Conservation (phyloP, 1,140 invertebrate species). For the Fopius arisanus region DNA sequence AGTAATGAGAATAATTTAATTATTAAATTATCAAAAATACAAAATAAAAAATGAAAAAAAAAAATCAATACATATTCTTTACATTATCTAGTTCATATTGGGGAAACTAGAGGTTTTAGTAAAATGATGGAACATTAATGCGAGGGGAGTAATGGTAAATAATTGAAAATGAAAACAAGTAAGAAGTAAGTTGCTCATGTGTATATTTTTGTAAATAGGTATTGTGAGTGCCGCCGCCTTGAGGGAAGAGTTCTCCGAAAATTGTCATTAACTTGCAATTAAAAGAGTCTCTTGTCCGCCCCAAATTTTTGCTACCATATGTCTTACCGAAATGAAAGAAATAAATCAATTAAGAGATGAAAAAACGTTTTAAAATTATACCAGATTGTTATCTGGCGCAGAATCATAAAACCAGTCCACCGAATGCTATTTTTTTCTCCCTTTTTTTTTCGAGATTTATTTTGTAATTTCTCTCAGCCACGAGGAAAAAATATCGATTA, state of each 20-base stretch:
- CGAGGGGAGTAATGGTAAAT: slow-evolving; percentile 24
- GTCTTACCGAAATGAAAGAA: slow-evolving; percentile 50
- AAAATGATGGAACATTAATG: slow-evolving; percentile 37
- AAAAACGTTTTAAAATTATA: slow-evolving; percentile 16
- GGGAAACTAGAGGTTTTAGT: slow-evolving; percentile 59
- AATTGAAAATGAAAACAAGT: slow-evolving; percentile 37
- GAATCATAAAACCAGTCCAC: slow-evolving; percentile 30
- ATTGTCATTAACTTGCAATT: slow-evolving; percentile 16
- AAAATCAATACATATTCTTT: slow-evolving; percentile 58
- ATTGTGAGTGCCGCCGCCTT: slow-evolving; percentile 61
- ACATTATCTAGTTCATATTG: slow-evolving; percentile 60
- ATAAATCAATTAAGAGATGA: neutral
- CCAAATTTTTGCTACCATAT: slow-evolving; percentile 58
- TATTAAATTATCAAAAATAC: slow-evolving; percentile 23
- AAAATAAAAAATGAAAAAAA: slow-evolving; percentile 23
- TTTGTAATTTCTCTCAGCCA: slow-evolving; percentile 15
- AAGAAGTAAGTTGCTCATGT: slow-evolving; percentile 60
- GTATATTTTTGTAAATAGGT: slow-evolving; percentile 67
- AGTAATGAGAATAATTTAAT: slow-evolving; percentile 23
- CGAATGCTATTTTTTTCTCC: slow-evolving; percentile 25
- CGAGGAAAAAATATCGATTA: neutral
- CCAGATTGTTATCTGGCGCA: slow-evolving; percentile 38
- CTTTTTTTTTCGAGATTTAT: neutral
- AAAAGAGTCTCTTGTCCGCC: slow-evolving; percentile 40
- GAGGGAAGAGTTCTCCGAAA: slow-evolving; percentile 42